A percentile compares a stretch with the other conserved stretches of the same genome.
Evolutionary conservation across 2,113 vertebrate genomes (phyloP).

Genomic region (Nyctereutes procyonoides): DNA sequence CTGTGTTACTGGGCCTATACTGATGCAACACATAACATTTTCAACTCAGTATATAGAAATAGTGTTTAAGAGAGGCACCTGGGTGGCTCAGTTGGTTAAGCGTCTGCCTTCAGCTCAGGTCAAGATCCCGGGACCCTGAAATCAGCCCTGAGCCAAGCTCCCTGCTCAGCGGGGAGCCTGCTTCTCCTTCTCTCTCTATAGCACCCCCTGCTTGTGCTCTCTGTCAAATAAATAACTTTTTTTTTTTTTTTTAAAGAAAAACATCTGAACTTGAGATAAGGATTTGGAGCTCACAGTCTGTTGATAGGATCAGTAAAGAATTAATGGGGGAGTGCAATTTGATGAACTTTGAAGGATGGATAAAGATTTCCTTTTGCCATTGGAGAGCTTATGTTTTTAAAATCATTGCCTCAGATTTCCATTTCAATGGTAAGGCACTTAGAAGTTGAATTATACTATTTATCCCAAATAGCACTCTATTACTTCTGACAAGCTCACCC

Average conservation of each 20-base stretch:
- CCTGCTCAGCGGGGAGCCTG: too few relatives aligned
- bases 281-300: neutral
- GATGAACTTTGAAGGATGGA: neutral
- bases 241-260: too few relatives aligned
- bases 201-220: too few relatives aligned
- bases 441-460: neutral
- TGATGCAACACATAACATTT: neutral
- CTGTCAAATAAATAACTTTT: too few relatives aligned
- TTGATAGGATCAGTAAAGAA: neutral
- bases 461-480: neutral
- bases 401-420: neutral
- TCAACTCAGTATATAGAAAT: neutral
- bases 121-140: too few relatives aligned
- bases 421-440: constrained; percentile 9
- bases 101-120: too few relatives aligned
- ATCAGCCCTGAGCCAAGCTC: too few relatives aligned
- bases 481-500: neutral
- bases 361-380: neutral
- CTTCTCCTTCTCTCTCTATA: too few relatives aligned
- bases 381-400: neutral
- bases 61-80: neutral
- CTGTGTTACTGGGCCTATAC: neutral
- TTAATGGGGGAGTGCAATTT: neutral
- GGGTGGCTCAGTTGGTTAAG: too few relatives aligned
- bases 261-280: neutral